A percentile compares a stretch with the other conserved stretches of the same genome.
These are phyloP conservation scores for Bradypus variegatus DNA, from an alignment of 2,797 vertebrate species.

Conservation along the genomic window DNA sequence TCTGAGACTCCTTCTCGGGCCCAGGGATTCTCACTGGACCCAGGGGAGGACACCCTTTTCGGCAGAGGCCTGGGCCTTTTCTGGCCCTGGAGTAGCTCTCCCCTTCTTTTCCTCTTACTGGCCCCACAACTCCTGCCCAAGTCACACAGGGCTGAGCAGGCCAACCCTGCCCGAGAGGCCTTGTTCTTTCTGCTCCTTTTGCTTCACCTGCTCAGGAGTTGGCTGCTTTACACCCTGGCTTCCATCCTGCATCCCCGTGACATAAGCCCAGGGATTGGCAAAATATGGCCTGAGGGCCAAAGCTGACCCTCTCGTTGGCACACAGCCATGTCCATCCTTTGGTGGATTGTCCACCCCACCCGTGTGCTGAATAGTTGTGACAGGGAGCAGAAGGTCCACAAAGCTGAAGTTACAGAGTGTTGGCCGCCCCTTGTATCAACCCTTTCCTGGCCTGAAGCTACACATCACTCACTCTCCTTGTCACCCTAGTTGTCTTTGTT, in stretches of 20 bases:
- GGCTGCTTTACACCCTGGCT: background rate
- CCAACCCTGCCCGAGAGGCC: background rate
- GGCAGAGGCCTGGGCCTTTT: background rate
- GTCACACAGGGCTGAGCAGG: background rate
- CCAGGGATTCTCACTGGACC: background rate
- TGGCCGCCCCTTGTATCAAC: accelerated
- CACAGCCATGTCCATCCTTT: background rate
- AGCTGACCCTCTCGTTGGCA: background rate
- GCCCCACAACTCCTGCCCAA: background rate
- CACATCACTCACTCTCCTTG: accelerated
- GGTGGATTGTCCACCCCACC: too few species aligned
- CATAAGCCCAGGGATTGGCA: background rate
- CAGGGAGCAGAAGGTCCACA: background rate
- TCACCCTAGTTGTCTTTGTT: background rate
- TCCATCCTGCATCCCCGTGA: background rate
- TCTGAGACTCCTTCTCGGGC: background rate
- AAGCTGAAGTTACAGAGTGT: background rate
- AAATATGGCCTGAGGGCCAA: accelerated
- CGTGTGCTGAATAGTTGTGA: background rate
- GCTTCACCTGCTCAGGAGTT: too few species aligned
- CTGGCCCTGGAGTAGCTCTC: background rate
- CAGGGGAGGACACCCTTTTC: background rate
- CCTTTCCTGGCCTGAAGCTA: background rate
- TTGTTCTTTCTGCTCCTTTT: background rate
- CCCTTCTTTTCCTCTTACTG: background rate